A percentile compares a stretch with the other conserved stretches of the same genome.
These are phyloP conservation scores for Neogobius melanostomus DNA, from an alignment of 2,113 vertebrate genomes.

Conservation along the genomic window DNA sequence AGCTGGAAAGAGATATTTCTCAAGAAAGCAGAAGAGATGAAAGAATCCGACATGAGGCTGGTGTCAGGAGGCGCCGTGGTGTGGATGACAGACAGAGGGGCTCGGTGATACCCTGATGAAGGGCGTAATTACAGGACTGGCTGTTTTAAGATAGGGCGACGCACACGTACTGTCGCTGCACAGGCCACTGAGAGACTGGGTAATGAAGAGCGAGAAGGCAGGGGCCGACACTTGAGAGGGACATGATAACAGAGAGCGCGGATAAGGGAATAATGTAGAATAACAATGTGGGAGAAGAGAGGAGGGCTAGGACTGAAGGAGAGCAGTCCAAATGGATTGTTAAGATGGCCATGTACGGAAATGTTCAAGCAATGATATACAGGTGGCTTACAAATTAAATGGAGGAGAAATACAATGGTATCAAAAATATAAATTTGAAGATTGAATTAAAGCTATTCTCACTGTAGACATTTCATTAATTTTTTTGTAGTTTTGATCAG, in stretches of 20 bases:
- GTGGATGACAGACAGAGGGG: conserved; percentile 37
- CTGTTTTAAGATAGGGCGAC: conserved; percentile 50
- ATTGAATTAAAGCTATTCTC: too few relatives aligned
- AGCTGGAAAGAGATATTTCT: neutral
- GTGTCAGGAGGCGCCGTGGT: neutral
- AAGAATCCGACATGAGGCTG: neutral
- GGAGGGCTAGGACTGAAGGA: conserved; percentile 22
- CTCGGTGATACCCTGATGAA: conserved; percentile 37
- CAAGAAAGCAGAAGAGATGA: neutral
- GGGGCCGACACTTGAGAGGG: conserved; percentile 56
- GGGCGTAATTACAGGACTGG: conserved; percentile 53
- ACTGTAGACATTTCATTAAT: too few relatives aligned
- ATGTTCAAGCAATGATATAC: too few relatives aligned
- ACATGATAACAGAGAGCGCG: conserved; percentile 42
- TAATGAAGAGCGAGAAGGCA: conserved; percentile 59
- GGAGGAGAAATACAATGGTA: too few relatives aligned
- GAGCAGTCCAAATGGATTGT: neutral
- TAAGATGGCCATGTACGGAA: neutral
- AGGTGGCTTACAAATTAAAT: too few relatives aligned
- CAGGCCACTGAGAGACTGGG: conserved; percentile 40
- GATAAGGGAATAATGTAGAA: conserved; percentile 40
- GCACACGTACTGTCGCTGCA: conserved; percentile 22
- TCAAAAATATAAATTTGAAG: too few relatives aligned
- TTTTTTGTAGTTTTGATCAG: too few relatives aligned
- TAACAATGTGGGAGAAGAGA: conserved; percentile 44